phyloP scores from a whole-genome alignment of 2,797 vertebrate species.

The Clarias fuscus region DNA sequence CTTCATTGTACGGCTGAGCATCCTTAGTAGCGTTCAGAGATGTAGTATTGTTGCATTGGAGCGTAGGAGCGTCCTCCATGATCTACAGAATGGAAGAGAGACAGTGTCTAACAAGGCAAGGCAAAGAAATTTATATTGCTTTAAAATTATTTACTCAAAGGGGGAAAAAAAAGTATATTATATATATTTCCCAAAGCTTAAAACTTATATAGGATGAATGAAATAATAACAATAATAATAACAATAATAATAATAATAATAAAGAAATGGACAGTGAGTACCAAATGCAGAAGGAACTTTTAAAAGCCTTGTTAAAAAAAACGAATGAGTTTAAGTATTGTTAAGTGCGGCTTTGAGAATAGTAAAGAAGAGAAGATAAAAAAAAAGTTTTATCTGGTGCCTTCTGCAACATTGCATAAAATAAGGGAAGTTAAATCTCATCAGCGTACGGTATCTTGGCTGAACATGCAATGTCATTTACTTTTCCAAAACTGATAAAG shows the following conservation, averaged over 20 bases:
- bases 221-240: background rate
- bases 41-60: background rate
- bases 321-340: background rate
- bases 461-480: background rate
- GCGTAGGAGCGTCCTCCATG: conserved; percentile 57
- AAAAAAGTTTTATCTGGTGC: too few species aligned
- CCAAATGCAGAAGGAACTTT: background rate
- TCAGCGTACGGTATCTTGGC: background rate
- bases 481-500: background rate
- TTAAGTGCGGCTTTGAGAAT: background rate
- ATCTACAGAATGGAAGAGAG: conserved; percentile 54
- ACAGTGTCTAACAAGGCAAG: background rate
- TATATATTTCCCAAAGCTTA: too few species aligned
- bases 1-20: conserved; percentile 65
- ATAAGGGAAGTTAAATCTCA: background rate
- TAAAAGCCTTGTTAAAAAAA: background rate
- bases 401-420: background rate
- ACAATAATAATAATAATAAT: background rate
- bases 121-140: background rate
- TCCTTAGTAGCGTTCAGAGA: background rate
- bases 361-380: too few species aligned
- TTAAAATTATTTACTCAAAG: too few species aligned
- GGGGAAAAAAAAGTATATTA: too few species aligned
- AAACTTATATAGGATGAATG: background rate
- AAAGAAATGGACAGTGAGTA: background rate